Conservation (phyloP, 2,888 invertebrate genomes). For the Hetaerina titia region DNA sequence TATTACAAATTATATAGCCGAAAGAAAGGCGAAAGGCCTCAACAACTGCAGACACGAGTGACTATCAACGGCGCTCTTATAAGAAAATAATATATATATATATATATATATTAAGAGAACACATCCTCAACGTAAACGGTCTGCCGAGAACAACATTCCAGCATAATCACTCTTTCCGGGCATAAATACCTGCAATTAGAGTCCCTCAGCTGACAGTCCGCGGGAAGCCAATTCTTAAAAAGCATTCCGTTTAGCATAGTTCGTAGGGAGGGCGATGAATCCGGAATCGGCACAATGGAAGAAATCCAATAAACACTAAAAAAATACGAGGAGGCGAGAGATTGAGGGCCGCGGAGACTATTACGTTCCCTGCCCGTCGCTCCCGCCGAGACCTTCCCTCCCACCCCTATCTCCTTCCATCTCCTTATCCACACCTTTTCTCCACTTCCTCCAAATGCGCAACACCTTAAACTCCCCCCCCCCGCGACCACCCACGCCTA, state of each 20-base stretch:
- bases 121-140: not conserved
- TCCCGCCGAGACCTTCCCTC: not conserved
- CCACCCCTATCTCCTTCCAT: not conserved
- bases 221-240: not conserved
- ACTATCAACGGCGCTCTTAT: not conserved
- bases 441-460: constrained; percentile 61
- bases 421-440: constrained; percentile 24
- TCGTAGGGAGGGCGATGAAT: not conserved
- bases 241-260: constrained; percentile 18
- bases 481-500: constrained; percentile 49
- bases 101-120: not conserved
- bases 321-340: not conserved
- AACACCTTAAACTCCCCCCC: constrained; percentile 51
- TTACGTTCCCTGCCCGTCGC: not conserved
- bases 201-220: not conserved
- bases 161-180: not conserved
- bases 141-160: not conserved
- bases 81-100: not conserved
- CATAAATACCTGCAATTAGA: constrained; percentile 51
- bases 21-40: too few relatives aligned
- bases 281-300: not conserved
- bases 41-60: not conserved
- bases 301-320: not conserved
- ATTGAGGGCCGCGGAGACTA: constrained; percentile 12
- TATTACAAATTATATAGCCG: too few relatives aligned